Evolutionary conservation across 2,888 invertebrate genomes (phyloP), one percentile per base, ranked within the genome.

Genomic region (Operophtera brumata): DNA sequence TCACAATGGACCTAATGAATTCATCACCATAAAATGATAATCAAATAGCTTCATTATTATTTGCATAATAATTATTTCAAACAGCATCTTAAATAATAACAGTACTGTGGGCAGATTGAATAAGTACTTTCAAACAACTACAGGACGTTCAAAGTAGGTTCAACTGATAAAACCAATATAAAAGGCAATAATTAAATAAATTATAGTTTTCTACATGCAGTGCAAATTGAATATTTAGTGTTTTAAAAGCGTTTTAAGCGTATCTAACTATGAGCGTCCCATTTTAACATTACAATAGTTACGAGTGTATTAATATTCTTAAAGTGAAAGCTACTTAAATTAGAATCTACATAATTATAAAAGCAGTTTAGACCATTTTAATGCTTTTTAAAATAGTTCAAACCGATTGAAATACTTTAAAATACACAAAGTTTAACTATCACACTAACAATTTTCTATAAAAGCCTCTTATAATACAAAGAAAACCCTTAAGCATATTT

Each of bases 11-110:
- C 30, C 30, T 30, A 9, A 8, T 9, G 7, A 30, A 30, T 30
- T 30, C 30, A 30, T 30, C 7, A 6, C 30, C 30, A 30, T 30
- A 30, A 37, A 14, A 37, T n/a, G n/a, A 14, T 6, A 35, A n/a
- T 35, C n/a, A 14, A 40, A 10, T 40, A 25, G 25, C 10, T 25
- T 28, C 7, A 28, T 41, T 41, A 12, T 8, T 26, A 6, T 41
- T 41, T 40, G 54, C 40, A 55, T 50, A 50, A 55, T 55, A 55
- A 42, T 55, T 47, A 43, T 43, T 55, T 49, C 28, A 37, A 50
- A 46, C 12, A 30, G 2, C 20, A 30, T 30, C 9, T 30, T 7
- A 30, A 9, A 30, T 28, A 28, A n/a, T 34, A 4, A 34, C 34
- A 34, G 34, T 8, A 9, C 2, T 30, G 10, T 30, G 1, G 8